Percentiles rank a stretch among this genome's conserved stretches.
These are phyloP conservation scores for Drosophila dives DNA, from an alignment of 2,888 invertebrate species.

Conservation along the genomic window DNA sequence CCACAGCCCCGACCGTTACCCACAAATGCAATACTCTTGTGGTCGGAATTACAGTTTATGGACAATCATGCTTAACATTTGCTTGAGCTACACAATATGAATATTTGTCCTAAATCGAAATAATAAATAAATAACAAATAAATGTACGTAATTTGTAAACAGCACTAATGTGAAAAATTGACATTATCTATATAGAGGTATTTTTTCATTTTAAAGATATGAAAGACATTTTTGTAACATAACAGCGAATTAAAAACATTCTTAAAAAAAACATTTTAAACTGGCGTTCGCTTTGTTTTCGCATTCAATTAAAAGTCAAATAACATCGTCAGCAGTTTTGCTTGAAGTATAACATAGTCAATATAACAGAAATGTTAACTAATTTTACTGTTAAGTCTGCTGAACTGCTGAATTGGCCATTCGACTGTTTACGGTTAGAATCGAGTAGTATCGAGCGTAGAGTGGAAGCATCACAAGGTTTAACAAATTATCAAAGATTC, in stretches of 20 bases:
- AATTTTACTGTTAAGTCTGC: conserved; percentile 26
- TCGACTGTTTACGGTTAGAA: conserved; percentile 28
- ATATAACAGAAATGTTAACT: neutral
- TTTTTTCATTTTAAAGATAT: neutral
- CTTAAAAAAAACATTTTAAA: neutral
- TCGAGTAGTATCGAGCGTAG: conserved; percentile 51
- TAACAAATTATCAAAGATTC: conserved; percentile 49
- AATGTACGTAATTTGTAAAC: neutral
- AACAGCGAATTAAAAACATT: neutral
- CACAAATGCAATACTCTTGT: conserved; percentile 93
- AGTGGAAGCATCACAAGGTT: conserved; percentile 48
- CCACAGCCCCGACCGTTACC: conserved; percentile 97
- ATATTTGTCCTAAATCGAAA: neutral
- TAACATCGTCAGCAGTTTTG: neutral
- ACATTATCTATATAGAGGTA: neutral
- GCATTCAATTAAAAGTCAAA: neutral
- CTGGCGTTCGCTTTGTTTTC: neutral
- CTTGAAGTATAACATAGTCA: neutral
- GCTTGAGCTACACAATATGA: neutral
- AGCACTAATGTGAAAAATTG: neutral
- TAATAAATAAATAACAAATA: neutral
- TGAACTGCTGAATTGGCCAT: conserved; percentile 40
- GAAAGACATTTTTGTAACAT: neutral
- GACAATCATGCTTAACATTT: conserved; percentile 89
- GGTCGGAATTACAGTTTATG: conserved; percentile 97